phyloP scores from a whole-genome alignment of 1,140 invertebrate genomes.

The Drosophila chauvacae region DNA sequence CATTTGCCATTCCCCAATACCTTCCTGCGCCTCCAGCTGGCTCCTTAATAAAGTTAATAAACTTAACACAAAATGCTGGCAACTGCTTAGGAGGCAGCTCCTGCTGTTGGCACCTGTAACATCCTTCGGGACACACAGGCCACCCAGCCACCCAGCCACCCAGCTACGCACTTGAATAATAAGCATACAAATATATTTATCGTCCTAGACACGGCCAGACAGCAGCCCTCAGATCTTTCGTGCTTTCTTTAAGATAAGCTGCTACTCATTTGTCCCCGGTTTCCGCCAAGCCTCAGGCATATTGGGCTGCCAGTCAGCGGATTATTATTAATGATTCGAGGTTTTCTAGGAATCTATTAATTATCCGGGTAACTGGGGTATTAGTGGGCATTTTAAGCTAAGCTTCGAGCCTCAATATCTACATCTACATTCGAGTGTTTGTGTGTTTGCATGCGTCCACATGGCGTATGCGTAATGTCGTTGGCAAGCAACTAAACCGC shows the following conservation, averaged over 20 bases:
- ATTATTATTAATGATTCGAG: neutral
- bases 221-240: conserved; percentile 1
- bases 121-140: conserved; percentile 42
- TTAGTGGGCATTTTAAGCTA: neutral
- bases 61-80: conserved; percentile 74
- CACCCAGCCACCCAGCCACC: neutral
- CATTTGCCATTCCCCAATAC: neutral
- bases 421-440: too few species aligned
- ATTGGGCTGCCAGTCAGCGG: neutral
- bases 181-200: conserved; percentile 64
- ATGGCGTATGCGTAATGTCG: conserved; percentile 14
- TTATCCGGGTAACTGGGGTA: neutral
- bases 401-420: too few species aligned
- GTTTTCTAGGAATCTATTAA: neutral
- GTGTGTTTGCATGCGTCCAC: neutral
- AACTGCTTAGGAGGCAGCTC: conserved; percentile 42
- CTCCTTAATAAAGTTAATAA: conserved; percentile 59
- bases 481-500: neutral
- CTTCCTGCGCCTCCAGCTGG: conserved; percentile 12
- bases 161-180: conserved; percentile 68
- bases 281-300: neutral
- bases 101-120: conserved; percentile 67
- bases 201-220: conserved; percentile 41
- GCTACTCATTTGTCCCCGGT: conserved; percentile 2
- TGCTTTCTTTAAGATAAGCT: conserved; percentile 1